Percentiles rank a stretch among this genome's conserved stretches.
Conservation (phyloP, 2,797 vertebrate genomes). For the Urocyon cinereoargenteus region DNA sequence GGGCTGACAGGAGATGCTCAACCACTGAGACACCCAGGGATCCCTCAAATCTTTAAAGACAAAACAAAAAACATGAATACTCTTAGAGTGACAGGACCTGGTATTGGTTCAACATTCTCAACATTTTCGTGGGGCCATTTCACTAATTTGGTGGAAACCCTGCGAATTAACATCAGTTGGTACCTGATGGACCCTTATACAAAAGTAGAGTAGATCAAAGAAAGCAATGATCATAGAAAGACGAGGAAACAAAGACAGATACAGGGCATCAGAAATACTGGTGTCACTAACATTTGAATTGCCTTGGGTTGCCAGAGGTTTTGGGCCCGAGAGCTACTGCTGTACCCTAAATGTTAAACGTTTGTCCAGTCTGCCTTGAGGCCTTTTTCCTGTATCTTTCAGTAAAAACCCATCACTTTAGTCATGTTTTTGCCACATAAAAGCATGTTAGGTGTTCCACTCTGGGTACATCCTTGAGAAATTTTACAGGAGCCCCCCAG, state of each 20-base stretch:
- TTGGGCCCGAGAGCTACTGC: not conserved
- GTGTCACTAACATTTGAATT: not conserved
- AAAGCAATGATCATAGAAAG: not conserved
- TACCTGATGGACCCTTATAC: not conserved
- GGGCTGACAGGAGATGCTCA: rapidly evolving
- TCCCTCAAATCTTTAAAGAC: not conserved
- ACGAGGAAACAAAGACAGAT: not conserved
- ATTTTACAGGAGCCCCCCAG: not conserved
- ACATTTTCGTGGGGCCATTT: not conserved
- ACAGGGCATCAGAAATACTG: not conserved
- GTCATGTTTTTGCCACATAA: not conserved
- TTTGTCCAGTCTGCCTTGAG: not conserved
- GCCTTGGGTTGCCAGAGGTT: not conserved
- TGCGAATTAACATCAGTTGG: not conserved
- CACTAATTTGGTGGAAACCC: not conserved
- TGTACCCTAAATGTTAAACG: not conserved
- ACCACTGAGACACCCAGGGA: too few relatives aligned
- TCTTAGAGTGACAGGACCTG: not conserved
- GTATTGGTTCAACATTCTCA: not conserved
- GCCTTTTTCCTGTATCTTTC: not conserved
- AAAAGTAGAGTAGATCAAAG: not conserved
- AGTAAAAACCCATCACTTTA: not conserved
- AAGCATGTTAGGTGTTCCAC: not conserved
- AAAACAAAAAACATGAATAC: not conserved
- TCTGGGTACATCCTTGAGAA: not conserved